phyloP scores from a whole-genome alignment of 2,888 invertebrate genomes.

The Yponomeuta cagnagella region DNA sequence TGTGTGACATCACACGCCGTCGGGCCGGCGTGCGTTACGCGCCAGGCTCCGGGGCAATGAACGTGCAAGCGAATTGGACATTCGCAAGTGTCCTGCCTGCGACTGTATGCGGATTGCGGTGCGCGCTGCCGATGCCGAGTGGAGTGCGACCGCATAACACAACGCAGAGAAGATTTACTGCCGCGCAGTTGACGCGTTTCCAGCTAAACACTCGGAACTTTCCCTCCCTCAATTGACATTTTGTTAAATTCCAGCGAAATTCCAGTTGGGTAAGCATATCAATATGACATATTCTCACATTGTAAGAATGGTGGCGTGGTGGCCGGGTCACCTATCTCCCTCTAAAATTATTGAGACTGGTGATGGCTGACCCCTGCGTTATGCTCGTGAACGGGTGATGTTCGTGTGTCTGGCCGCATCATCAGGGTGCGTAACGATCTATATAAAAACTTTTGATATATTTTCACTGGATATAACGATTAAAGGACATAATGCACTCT shows the following conservation, averaged over 20 bases:
- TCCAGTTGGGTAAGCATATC: too few species aligned
- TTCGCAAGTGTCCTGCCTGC: conserved; percentile 56
- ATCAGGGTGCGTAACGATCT: too few species aligned
- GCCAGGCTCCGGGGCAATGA: conserved; percentile 54
- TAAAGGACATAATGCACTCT: too few species aligned
- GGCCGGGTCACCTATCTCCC: too few species aligned
- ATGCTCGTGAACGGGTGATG: too few species aligned
- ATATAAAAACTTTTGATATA: too few species aligned
- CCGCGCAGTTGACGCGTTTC: conserved; percentile 35
- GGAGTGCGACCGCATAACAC: conserved; percentile 36
- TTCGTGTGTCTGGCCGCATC: too few species aligned
- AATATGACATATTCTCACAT: too few species aligned
- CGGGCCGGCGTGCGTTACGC: conserved; percentile 49
- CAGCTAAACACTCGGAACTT: neutral
- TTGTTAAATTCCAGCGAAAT: neutral
- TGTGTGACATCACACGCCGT: conserved; percentile 52
- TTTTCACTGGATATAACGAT: too few species aligned
- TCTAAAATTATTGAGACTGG: too few species aligned
- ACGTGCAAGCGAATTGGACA: conserved; percentile 58
- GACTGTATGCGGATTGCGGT: conserved; percentile 45
- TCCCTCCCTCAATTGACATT: neutral
- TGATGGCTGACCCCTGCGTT: too few species aligned
- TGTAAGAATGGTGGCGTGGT: too few species aligned
- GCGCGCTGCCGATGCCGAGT: conserved; percentile 19
- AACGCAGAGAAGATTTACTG: conserved; percentile 49